phyloP scores from a whole-genome alignment of 2,888 invertebrate species.

The Tenthredo livida region DNA sequence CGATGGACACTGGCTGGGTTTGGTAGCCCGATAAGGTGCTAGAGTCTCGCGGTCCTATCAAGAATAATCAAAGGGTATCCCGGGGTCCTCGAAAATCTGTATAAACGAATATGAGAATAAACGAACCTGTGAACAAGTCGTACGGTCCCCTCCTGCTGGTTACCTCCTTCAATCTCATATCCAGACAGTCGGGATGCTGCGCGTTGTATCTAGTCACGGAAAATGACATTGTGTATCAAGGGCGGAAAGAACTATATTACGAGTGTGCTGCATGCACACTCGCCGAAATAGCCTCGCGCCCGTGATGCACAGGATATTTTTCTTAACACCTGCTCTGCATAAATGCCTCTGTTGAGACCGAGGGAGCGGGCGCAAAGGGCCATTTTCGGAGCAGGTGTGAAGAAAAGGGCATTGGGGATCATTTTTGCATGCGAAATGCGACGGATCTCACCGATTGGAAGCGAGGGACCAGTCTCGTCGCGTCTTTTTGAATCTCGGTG shows the following conservation, averaged over 20 bases:
- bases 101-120: background rate
- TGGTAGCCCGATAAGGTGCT: conserved; percentile 26
- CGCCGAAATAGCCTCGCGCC: too few relatives aligned
- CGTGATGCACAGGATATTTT: too few relatives aligned
- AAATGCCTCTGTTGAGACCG: too few relatives aligned
- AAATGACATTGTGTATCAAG: background rate
- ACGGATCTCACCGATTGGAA: conserved; percentile 58
- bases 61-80: too few relatives aligned
- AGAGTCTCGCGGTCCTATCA: conserved; percentile 18
- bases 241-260: too few relatives aligned
- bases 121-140: conserved; percentile 65
- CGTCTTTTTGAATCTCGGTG: conserved; percentile 56
- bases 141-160: conserved; percentile 64
- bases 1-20: conserved; percentile 23
- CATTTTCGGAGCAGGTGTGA: too few relatives aligned
- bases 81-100: background rate
- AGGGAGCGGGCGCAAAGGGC: too few relatives aligned
- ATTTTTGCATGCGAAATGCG: background rate
- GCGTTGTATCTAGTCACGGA: conserved; percentile 58
- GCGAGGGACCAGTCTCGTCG: conserved; percentile 57
- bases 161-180: conserved; percentile 57
- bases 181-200: conserved; percentile 57
- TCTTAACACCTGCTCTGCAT: too few relatives aligned
- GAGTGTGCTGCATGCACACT: too few relatives aligned
- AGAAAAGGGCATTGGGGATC: background rate